Base-by-base conservation (phyloP, 2,888 invertebrate genomes). In the Sarcophaga variegata region DNA sequence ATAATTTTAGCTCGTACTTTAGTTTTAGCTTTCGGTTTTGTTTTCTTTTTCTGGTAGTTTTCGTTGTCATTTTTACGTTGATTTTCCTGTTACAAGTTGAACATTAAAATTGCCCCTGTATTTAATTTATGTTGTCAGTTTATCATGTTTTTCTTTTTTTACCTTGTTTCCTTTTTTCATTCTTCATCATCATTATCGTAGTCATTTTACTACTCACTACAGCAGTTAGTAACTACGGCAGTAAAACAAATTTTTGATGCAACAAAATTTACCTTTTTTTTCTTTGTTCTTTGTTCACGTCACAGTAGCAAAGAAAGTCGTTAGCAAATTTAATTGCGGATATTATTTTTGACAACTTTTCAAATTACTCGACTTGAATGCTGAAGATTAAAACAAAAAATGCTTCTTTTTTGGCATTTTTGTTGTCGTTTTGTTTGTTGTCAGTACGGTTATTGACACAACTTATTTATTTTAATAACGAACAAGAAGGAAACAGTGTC, bases 301-400 rank as follows among this genome's bases (percentile, higher is more conserved):
- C 54, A 17, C 0, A 54, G 37, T n/a, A 64, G 67, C 37, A 20
- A 3, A 45, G 69, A 14, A 62, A 69, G 45, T 47, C 6, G 14
- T 25, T 10, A 47, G 47, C 62, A 70, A 63, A 71, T 79, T 79
- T 62, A 79, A 27, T 17, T 27, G 70, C 79, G 79, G 70, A 79
- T 70, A 79, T 79, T 71, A 79, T 67, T 79, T 37, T 79, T 79
- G 70, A 70, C 70, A 79, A 79, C 70, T 78, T 78, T 62, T 69
- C 45, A 67, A 67, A 60, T 47, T 79, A 79, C 27, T 62, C 49
- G 20, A 14, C 54, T 4, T 54, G 12, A 54, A 49, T 4, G 14
- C 22, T 49, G 14, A 49, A 49, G 49, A 3, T 14, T 14, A 4
- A 14, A 54, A 54, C 54, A 14, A 17, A 54, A 54, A 49, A 6